Evolutionary conservation across 2,888 invertebrate species (phyloP).

Genomic region (Invenusta paracnida): DNA sequence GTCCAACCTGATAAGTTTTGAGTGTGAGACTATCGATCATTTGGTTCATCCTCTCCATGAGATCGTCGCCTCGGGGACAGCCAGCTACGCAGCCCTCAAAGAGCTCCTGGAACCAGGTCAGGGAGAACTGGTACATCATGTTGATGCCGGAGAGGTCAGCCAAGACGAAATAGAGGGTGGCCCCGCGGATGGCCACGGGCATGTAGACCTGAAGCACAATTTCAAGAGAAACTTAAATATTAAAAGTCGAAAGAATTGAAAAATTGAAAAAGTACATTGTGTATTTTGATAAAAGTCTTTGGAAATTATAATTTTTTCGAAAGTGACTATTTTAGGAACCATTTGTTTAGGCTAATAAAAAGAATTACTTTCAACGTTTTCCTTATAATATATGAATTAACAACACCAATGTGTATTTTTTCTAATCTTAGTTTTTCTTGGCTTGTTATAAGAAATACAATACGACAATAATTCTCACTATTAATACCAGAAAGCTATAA

Average conservation of each 20-base stretch:
- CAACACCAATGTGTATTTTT: too few relatives aligned
- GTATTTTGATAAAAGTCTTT: too few relatives aligned
- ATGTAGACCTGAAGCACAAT: slow-evolving; percentile 50
- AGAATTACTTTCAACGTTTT: too few relatives aligned
- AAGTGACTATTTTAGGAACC: too few relatives aligned
- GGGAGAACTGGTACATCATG: slow-evolving; percentile 61
- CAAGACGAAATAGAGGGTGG: slow-evolving; percentile 58
- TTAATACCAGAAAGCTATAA: too few relatives aligned
- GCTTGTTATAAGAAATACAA: too few relatives aligned
- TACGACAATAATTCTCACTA: too few relatives aligned
- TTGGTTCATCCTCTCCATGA: slow-evolving; percentile 32
- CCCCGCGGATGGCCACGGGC: slow-evolving; percentile 56
- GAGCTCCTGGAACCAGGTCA: slow-evolving; percentile 59
- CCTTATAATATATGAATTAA: too few relatives aligned
- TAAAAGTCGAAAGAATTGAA: neutral
- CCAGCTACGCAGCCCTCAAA: slow-evolving; percentile 48
- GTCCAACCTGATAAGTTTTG: slow-evolving; percentile 46
- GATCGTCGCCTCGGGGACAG: slow-evolving; percentile 9
- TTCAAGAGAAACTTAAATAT: neutral
- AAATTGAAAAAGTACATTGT: neutral
- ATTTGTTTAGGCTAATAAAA: too few relatives aligned
- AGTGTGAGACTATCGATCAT: slow-evolving; percentile 48
- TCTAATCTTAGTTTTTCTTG: too few relatives aligned
- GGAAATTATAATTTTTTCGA: too few relatives aligned
- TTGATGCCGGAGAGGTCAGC: slow-evolving; percentile 57